Percentiles rank a stretch among this genome's conserved stretches.
Evolutionary conservation across 2,888 invertebrate species (phyloP).

Genomic region (Nomada hirtipes): DNA sequence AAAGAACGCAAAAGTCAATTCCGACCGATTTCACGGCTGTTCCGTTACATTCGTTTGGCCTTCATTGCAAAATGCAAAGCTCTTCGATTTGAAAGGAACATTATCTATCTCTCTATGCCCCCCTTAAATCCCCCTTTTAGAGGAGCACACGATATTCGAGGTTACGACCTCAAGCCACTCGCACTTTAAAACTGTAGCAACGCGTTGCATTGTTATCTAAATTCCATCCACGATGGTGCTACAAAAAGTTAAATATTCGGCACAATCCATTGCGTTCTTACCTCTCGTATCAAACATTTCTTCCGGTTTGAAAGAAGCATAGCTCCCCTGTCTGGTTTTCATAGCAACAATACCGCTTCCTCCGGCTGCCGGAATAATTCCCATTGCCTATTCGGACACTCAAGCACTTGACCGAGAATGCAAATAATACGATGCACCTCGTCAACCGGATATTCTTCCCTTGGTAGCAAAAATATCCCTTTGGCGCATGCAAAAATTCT

Average conservation of each 20-base stretch:
- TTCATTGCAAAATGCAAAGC: constrained; percentile 38
- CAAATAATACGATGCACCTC: constrained; percentile 35
- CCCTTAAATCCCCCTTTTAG: not conserved
- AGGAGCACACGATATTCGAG: not conserved
- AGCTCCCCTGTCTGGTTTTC: constrained; percentile 21
- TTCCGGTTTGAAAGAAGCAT: constrained; percentile 1
- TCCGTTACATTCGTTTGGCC: constrained; percentile 46
- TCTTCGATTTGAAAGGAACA: constrained; percentile 32
- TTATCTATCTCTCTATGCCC: constrained; percentile 17
- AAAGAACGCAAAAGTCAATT: constrained; percentile 38
- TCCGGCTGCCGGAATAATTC: constrained; percentile 5
- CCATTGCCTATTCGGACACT: not conserved
- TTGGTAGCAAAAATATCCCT: constrained; percentile 6
- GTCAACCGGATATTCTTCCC: constrained; percentile 3
- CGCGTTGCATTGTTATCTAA: not conserved
- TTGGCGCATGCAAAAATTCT: constrained; percentile 1
- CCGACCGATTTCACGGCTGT: constrained; percentile 57
- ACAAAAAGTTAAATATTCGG: not conserved
- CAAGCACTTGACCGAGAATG: constrained; percentile 42
- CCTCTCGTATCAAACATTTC: not conserved
- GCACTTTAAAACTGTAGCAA: not conserved
- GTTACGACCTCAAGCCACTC: not conserved
- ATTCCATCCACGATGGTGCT: no score
- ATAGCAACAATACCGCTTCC: not conserved
- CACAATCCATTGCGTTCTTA: not conserved